Base-by-base conservation (phyloP, 2,888 invertebrate species). In the Oscheius sp. region DNA sequence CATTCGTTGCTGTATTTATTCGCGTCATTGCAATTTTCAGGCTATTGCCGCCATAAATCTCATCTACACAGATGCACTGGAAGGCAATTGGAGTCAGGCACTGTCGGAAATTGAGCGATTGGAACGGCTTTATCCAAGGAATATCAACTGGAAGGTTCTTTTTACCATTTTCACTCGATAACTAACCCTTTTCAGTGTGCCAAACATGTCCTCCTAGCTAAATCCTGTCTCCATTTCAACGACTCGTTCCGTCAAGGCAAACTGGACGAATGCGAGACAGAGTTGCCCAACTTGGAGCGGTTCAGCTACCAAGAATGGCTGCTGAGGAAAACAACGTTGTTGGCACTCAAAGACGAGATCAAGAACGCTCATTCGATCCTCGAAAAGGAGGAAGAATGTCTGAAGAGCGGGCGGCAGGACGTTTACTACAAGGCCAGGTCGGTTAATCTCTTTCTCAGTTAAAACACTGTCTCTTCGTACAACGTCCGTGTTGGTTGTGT, bases 21-120 rank as follows among this genome's bases (percentile, higher is more conserved):
- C 21, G 21, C 21, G 21, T 21, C 21, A 21, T 21, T 21, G 21
- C 21, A 21, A 21, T 55, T 71, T 70, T 10, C 50, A 79, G 79
- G 77, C 78, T 2, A 73, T 81, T 42, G 62, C 58, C 21, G 66
- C 65, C 10, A 78, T 76, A 1, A 79, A 81, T 51, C 47, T 72
- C 7, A 73, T 66, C 29, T 81, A 81, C 57, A 60, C 75, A 1
- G 37, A 50, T 0, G 72, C 70, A 0, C 58, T 77, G 2, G 21
- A 60, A 10, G 81, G 81, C 2, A 58, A 74, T 7, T 77, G 75
- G 37, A 21, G 37, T 2, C 53, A 63, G 33, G 78, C 77, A 1
- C 51, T 76, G 10, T 4, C 9, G 10, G 7, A 13, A 10, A 9
- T 80, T 21, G 55, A 32, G 21, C 9, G 55, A 55, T 13, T 32